Evolutionary conservation across 1,140 invertebrate genomes (phyloP), one percentile per base, ranked within the genome.

Genomic region (Aplysia californica): DNA sequence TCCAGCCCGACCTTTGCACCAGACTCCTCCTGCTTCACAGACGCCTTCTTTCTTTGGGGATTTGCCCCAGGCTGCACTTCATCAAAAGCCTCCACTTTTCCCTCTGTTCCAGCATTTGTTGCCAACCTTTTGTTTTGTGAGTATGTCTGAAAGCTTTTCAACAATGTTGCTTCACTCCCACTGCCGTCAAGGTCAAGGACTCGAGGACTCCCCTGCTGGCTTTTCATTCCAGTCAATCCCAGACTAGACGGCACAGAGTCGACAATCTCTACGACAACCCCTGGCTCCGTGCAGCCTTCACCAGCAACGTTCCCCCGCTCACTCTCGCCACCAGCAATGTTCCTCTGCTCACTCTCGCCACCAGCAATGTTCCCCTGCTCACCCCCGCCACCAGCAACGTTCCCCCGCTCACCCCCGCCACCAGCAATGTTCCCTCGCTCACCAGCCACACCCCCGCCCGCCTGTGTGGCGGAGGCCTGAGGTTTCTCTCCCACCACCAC

Each of bases 261-360:
- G 3, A 87, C 77, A 23, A 80, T 69, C 77, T 87, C 86, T 15
- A 87, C 86, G 23, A 87, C 85, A 26, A 87, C 86, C 80, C 65
- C 76, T 5, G 70, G 72, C 33, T 74, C 76, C 36, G 58, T 26
- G 36, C 35, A 74, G 10, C 38, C 58, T 23, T 58, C 69, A 61
- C 39, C 70, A 31, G 36, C 33, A 35, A 35, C 50, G 58, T 10
- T 36, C 5, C 31, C 23, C 21, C 41, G 31, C 29, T 29, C 56
- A 41, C 31, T 39, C 10, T 72, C 70, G 33, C 31, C 68, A 15
- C n/a, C n/a, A 15, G 10, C 10, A 15, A 50, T 50, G 10, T 10
- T 50, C n/a, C 44, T 50, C 44, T 15, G n/a, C 10, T 10, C n/a
- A n/a, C 44, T 50, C 10, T 10, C n/a, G n/a, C 44, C n/a, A n/a